Percentiles rank a stretch among this genome's conserved stretches.
These are phyloP conservation scores for Megaustenia siamemsis DNA, from an alignment of 2,888 invertebrate species.

Conservation along the genomic window DNA sequence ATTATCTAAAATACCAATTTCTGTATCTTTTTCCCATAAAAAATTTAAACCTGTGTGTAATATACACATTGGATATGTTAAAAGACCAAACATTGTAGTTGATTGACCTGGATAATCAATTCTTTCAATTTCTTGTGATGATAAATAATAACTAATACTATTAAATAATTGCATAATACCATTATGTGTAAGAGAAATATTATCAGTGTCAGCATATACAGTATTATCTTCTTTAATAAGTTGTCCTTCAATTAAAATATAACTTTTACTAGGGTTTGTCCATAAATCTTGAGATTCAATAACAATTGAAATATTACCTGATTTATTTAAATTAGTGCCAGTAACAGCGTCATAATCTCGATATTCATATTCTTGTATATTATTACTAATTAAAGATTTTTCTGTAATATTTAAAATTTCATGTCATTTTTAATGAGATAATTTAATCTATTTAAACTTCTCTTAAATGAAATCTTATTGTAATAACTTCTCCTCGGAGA, in stretches of 20 bases:
- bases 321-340: neutral
- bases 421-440: neutral
- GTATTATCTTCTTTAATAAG: neutral
- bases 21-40: conserved; percentile 1
- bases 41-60: neutral
- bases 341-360: neutral
- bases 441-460: conserved; percentile 36
- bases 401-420: neutral
- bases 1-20: neutral
- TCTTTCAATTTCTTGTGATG: conserved; percentile 20
- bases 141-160: conserved; percentile 22
- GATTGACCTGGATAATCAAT: conserved; percentile 10
- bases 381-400: conserved; percentile 6
- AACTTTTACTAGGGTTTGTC: conserved; percentile 7
- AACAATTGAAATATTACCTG: conserved; percentile 19
- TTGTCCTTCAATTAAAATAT: conserved; percentile 20
- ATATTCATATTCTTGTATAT: conserved; percentile 30
- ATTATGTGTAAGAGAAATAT: conserved; percentile 17
- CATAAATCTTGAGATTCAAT: conserved; percentile 6
- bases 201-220: conserved; percentile 1
- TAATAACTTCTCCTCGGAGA: conserved; percentile 51
- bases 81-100: conserved; percentile 17
- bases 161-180: conserved; percentile 24
- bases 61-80: conserved; percentile 21
- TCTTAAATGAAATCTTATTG: conserved; percentile 57